Percentiles rank a stretch among this genome's conserved stretches.
Evolutionary conservation across 2,888 invertebrate genomes (phyloP).

Genomic region (Cryptocheilus praepositus): DNA sequence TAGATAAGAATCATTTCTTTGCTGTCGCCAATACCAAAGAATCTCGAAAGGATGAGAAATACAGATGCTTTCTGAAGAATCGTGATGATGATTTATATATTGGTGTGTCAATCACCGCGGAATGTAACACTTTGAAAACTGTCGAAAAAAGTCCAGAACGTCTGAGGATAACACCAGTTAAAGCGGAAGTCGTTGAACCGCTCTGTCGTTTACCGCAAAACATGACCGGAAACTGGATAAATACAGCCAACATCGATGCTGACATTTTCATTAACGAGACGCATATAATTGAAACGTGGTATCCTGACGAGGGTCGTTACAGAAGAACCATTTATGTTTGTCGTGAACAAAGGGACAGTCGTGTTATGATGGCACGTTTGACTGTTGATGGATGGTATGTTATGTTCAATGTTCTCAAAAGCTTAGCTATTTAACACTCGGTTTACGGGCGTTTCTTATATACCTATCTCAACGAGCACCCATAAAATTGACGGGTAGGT

Average conservation of each 20-base stretch:
- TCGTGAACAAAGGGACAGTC: constrained; percentile 91
- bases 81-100: constrained; percentile 94
- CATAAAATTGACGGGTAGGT: no score
- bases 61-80: constrained; percentile 95
- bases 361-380: constrained; percentile 96
- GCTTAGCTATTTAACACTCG: neutral
- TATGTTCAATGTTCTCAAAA: neutral
- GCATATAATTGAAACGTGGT: constrained; percentile 96
- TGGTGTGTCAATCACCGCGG: constrained; percentile 94
- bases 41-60: constrained; percentile 95
- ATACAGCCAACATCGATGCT: constrained; percentile 97
- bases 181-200: constrained; percentile 92
- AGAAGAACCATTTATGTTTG: constrained; percentile 95
- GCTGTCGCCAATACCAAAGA: constrained; percentile 98
- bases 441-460: no score
- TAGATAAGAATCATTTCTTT: constrained; percentile 96
- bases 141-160: constrained; percentile 95
- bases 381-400: constrained; percentile 94
- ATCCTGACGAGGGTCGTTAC: constrained; percentile 93
- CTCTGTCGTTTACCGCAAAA: constrained; percentile 95
- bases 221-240: constrained; percentile 96
- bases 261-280: constrained; percentile 96
- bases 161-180: constrained; percentile 89
- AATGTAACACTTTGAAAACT: constrained; percentile 94
- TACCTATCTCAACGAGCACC: no score